Evolutionary conservation across 2,113 vertebrate species (phyloP), one percentile per base, ranked within the genome.

Genomic region (Ictidomys tridecemlineatus): DNA sequence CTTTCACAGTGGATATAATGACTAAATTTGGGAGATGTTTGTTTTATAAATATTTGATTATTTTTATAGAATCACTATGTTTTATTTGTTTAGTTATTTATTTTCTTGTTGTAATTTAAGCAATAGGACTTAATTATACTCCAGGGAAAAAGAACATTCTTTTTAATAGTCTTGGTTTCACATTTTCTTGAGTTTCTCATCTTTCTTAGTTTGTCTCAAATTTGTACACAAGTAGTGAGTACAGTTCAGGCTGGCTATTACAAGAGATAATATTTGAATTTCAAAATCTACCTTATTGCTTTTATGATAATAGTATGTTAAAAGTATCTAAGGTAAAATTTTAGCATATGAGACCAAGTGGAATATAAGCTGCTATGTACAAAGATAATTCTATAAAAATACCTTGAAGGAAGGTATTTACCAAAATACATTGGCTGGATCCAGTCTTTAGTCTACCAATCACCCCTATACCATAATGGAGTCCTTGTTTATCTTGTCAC

Each of bases 41-140:
- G 2, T 80, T 91, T 93, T 95, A 67, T 65, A 89, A 78, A 79
- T 89, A 96, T 76, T 95, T 96, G 39, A 58, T 85, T 90, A 73
- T 93, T 97, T 95, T 96, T 87, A 83, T 90, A 67, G 22, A 72
- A 37, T 93, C 28, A 34, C 20, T 82, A 24, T 88, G 22, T 95
- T 95, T 92, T 39, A 30, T 24, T 83, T 94, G 7, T 85, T 89
- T 89, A 84, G 70, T 14, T 93, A 2, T 95, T 96, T 86, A 32
- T 91, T 95, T 83, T 58, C 78, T 91, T 90, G 39, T 77, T 91
- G 9, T 65, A 96, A 95, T 93, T 97, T 89, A 89, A 96, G 56
- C 51, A 95, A 18, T 86, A 86, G 45, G 37, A 45, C 24, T 95
- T 92, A 92, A 90, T 97, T 96, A 93, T 26, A 93, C 63, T 82